Evolutionary conservation across 92 coral and sea anemone species (phyloP).

Genomic region (Pocillopora grandis): DNA sequence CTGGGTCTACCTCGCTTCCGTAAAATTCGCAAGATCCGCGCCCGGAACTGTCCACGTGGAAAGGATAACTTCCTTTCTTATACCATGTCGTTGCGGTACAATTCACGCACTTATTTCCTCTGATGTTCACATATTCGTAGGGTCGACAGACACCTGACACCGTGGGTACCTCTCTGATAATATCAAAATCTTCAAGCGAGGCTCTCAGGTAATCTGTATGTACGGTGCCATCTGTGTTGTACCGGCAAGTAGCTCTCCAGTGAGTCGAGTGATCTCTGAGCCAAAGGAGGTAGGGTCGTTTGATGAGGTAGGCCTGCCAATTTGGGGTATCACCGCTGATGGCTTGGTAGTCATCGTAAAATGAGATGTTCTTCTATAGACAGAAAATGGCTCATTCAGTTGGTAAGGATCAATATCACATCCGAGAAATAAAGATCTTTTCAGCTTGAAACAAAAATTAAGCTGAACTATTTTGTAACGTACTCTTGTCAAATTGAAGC

Average conservation of each 20-base stretch:
- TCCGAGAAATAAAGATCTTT: background rate
- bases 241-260: slow-evolving; percentile 45
- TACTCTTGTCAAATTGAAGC: too few species aligned
- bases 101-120: slow-evolving; percentile 18
- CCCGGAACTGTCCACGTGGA: slow-evolving; percentile 3
- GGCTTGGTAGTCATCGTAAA: background rate
- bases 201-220: slow-evolving; percentile 9
- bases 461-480: too few species aligned
- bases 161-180: background rate
- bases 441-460: too few species aligned
- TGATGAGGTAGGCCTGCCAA: slow-evolving; percentile 33
- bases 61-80: background rate
- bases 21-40: background rate
- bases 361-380: background rate
- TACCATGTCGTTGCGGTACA: slow-evolving; percentile 5
- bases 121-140: slow-evolving; percentile 30
- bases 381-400: background rate
- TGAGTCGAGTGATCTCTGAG: slow-evolving; percentile 21
- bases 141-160: background rate
- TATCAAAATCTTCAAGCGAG: slow-evolving; percentile 3
- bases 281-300: background rate
- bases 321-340: slow-evolving; percentile 25
- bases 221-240: slow-evolving; percentile 9
- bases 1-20: background rate
- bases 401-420: too few species aligned